phyloP scores from a whole-genome alignment of 2,113 vertebrate genomes.

The Dunckerocampus dactyliophorus region DNA sequence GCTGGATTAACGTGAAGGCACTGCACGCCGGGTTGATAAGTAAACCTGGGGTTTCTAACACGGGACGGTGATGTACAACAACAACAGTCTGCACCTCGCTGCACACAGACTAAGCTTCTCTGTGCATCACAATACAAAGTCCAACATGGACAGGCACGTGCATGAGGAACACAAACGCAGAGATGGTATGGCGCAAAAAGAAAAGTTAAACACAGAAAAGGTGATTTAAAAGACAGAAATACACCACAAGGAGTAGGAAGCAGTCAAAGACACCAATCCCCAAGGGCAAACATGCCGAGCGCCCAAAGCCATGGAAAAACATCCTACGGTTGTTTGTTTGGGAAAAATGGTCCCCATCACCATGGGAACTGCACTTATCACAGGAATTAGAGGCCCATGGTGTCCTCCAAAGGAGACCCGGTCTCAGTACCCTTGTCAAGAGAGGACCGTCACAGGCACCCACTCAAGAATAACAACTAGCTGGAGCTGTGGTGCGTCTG shows the following conservation, averaged over 20 bases:
- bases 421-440: slow-evolving; percentile 39
- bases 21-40: slow-evolving; percentile 49
- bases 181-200: slow-evolving; percentile 6
- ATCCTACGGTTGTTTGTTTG: slow-evolving; percentile 82
- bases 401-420: slow-evolving; percentile 64
- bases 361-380: slow-evolving; percentile 84
- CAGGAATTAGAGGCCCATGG: slow-evolving; percentile 83
- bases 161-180: not conserved
- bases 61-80: slow-evolving; percentile 16
- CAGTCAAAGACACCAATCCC: slow-evolving; percentile 22
- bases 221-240: slow-evolving; percentile 14
- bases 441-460: slow-evolving; percentile 35
- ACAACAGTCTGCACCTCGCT: slow-evolving; percentile 23
- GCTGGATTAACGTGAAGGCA: slow-evolving; percentile 55
- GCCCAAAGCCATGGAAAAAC: slow-evolving; percentile 79
- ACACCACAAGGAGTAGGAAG: slow-evolving; percentile 8
- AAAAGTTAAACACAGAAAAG: slow-evolving; percentile 24
- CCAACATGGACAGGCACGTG: not conserved
- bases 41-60: slow-evolving; percentile 34
- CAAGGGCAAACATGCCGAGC: slow-evolving; percentile 77
- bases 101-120: slow-evolving; percentile 14
- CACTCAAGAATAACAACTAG: slow-evolving; percentile 49
- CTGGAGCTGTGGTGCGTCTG: slow-evolving; percentile 52
- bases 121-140: slow-evolving; percentile 1
- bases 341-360: slow-evolving; percentile 77